Base-by-base conservation (phyloP, 2,888 invertebrate species). In the Rotaria macrura region DNA sequence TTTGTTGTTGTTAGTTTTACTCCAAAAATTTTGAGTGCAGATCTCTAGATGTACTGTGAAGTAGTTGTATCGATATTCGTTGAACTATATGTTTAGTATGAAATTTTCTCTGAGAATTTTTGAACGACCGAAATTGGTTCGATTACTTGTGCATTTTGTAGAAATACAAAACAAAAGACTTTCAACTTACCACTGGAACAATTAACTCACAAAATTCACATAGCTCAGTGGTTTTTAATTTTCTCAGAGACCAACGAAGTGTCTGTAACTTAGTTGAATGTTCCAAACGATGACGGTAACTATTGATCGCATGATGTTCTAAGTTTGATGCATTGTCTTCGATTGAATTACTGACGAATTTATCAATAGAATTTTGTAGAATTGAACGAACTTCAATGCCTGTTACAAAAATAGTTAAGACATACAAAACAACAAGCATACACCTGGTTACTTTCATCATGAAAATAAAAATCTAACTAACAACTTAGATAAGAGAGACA, bases 151-250 rank as follows among this genome's bases (percentile, higher is more conserved):
- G n/a, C n/a, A n/a, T n/a, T n/a, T n/a, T n/a, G n/a, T n/a, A n/a
- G n/a, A n/a, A n/a, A n/a, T n/a, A n/a, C n/a, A n/a, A n/a, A n/a
- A n/a, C n/a, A n/a, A 12, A 43, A 25, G 3, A 0, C 2, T 10
- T 29, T 43, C n/a, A 10, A 79, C 43, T 25, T 79, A 79, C 79
- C 17, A 79, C 43, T 43, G 79, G 79, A n/a, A 79, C 12, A 2
- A 79, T 43, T 0, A 43, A n/a, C 4, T 79, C 43, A 43, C 79
- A 79, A 79, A 79, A 79, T 79, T 79, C 79, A 79, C 79, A 79
- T 43, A 43, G 43, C 4, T 43, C 79, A 4, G 34, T 17, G 9
- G 25, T 6, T 25, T 40, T 25, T 14, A n/a, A 10, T 10, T n/a
- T 40, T 43, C 43, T 43, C 10, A 79, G n/a, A 6, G 79, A 43